These are phyloP conservation scores for Drosophila albomicans DNA, from an alignment of 1,140 invertebrate species.

Conservation along the genomic window DNA sequence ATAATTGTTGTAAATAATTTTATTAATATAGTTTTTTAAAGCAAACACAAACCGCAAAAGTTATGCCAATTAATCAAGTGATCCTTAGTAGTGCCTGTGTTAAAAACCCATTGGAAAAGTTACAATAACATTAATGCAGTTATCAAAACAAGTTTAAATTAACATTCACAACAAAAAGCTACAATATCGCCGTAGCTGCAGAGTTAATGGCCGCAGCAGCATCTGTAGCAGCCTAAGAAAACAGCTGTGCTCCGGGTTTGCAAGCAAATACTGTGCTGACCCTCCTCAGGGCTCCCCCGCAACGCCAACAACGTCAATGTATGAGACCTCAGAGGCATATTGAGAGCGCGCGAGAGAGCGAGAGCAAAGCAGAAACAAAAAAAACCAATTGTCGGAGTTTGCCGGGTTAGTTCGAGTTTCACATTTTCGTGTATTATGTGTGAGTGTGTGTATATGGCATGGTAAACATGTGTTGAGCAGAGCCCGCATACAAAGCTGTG, in stretches of 20 bases:
- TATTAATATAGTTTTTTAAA: constrained; percentile 13
- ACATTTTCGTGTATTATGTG: neutral
- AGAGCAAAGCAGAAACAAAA: constrained; percentile 38
- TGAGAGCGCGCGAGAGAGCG: constrained; percentile 9
- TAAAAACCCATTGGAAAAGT: constrained; percentile 36
- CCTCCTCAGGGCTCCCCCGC: constrained; percentile 17
- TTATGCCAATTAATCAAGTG: constrained; percentile 19
- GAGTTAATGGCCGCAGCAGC: constrained; percentile 64
- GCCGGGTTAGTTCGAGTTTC: constrained; percentile 66
- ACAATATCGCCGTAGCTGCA: constrained; percentile 11
- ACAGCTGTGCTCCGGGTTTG: constrained; percentile 66
- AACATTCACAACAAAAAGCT: constrained; percentile 37
- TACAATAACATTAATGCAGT: constrained; percentile 60
- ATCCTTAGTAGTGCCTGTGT: constrained; percentile 25
- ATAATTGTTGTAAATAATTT: neutral
- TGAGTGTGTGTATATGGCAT: neutral
- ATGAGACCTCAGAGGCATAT: constrained; percentile 46
- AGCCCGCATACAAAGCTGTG: constrained; percentile 24
- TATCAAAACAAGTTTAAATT: constrained; percentile 62
- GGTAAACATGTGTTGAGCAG: constrained; percentile 32
- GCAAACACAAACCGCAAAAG: neutral
- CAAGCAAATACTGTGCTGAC: constrained; percentile 9
- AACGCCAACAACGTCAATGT: constrained; percentile 43
- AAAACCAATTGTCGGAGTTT: constrained; percentile 59
- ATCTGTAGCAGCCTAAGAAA: constrained; percentile 36